Conservation (phyloP, 2,797 vertebrate species). For the Crax fasciolata region DNA sequence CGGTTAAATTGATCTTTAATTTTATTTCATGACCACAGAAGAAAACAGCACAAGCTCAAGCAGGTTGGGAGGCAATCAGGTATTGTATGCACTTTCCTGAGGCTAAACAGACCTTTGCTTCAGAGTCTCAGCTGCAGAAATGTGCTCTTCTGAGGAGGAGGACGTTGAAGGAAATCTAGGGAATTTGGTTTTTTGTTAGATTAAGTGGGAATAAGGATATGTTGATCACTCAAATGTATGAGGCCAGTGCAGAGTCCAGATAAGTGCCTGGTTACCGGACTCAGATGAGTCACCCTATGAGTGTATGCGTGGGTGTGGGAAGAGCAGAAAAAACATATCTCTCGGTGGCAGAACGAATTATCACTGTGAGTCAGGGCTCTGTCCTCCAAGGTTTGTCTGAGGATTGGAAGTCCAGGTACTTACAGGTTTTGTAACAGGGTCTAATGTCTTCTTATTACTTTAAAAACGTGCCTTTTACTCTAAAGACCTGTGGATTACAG, state of each 20-base stretch:
- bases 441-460: accelerated
- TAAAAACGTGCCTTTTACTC: neutral
- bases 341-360: neutral
- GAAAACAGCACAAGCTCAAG: conserved; percentile 60
- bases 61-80: conserved; percentile 58
- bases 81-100: conserved; percentile 26
- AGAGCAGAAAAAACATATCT: neutral
- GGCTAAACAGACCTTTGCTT: conserved; percentile 58
- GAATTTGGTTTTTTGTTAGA: neutral
- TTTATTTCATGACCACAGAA: conserved; percentile 68
- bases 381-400: neutral
- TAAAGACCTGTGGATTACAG: neutral
- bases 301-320: neutral
- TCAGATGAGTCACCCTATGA: neutral
- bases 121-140: neutral
- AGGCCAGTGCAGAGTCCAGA: neutral
- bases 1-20: conserved; percentile 72
- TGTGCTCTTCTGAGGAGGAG: conserved; percentile 6
- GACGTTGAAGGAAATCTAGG: conserved; percentile 1
- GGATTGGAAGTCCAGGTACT: neutral
- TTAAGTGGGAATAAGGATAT: neutral
- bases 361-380: neutral
- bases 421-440: neutral
- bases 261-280: neutral
- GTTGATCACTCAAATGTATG: neutral